Base-by-base conservation (phyloP, 2,888 invertebrate genomes). In the Apodemia arnacis region DNA sequence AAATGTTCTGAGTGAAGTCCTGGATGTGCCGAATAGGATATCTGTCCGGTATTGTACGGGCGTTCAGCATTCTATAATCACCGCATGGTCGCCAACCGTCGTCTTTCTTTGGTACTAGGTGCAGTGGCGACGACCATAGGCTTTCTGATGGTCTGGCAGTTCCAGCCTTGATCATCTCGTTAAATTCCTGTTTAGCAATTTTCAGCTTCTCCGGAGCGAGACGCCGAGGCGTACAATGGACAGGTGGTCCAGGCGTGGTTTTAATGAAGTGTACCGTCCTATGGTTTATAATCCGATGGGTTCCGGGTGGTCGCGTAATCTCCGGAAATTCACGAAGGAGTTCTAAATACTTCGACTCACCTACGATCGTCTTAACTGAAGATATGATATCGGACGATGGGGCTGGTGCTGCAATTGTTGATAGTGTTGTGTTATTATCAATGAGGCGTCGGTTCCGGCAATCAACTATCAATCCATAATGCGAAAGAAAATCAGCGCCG, bases 11-110 rank as follows among this genome's bases (percentile, higher is more conserved):
- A 0, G 94, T 24, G 77, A 95, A 95, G 85, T 96, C 95, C 49
- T 95, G 90, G 7, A 96, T 92, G 77, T 95, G 94, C 1, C 94
- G 85, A 15, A 95, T 83, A 0, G 95, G 95, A 81, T 95, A 95
- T 18, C 87, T 78, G 72, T 94, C 93, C 10, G 93, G 92, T n/a
- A 91, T 87, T 18, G 93, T 94, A 44, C 80, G 87, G 3, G 91
- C 88, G 76, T 95, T 96, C 1, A 96, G 81, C 95, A 10, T 66
- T 24, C 75, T 34, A 44, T 82, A 82, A 76, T 82, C 81, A 31
- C 81, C 81, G 27, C 81, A 82, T 7, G 81, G 81, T 38, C 81
- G 74, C 95, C 84, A 88, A 6, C 84, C 83, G 15, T 83, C 94
- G 92, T 54, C 54, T n/a, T 54, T 54, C 6, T 54, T 54, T 18